Conservation (phyloP, 2,797 vertebrate species). For the Cyclopterus lumpus region DNA sequence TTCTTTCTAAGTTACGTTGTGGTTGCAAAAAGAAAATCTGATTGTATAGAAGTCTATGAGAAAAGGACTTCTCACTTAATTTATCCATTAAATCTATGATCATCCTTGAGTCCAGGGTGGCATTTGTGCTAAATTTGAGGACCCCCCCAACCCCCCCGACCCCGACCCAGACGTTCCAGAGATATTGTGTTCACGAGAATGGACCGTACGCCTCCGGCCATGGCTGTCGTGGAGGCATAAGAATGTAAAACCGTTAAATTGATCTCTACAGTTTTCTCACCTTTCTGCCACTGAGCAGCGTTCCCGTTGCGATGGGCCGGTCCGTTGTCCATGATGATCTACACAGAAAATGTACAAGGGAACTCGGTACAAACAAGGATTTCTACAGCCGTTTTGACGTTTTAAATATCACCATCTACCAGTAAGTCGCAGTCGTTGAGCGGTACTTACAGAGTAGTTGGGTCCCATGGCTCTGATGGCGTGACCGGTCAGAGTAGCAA, state of each 20-base stretch:
- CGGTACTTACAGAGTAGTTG: conserved; percentile 84
- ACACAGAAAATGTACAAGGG: conserved; percentile 3
- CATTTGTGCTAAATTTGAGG: neutral
- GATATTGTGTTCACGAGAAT: no score
- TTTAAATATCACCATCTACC: neutral
- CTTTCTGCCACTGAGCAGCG: conserved; percentile 83
- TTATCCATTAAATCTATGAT: neutral
- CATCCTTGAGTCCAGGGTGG: neutral
- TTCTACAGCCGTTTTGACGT: neutral
- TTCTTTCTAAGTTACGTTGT: neutral
- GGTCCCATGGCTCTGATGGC: conserved; percentile 87
- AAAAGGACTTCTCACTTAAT: no score
- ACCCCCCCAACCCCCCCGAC: no score
- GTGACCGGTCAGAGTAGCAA: conserved; percentile 88
- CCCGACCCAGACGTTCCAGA: no score
- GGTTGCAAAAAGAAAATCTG: neutral
- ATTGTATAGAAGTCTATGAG: no score
- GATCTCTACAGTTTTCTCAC: conserved; percentile 53
- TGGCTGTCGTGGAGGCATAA: neutral
- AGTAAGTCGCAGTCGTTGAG: neutral
- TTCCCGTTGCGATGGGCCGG: conserved; percentile 75
- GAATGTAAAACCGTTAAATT: neutral
- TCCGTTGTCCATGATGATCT: conserved; percentile 90
- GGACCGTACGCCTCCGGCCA: no score
- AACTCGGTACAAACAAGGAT: neutral